phyloP scores from a whole-genome alignment of 2,888 invertebrate genomes.

The Lycaena phlaeas region DNA sequence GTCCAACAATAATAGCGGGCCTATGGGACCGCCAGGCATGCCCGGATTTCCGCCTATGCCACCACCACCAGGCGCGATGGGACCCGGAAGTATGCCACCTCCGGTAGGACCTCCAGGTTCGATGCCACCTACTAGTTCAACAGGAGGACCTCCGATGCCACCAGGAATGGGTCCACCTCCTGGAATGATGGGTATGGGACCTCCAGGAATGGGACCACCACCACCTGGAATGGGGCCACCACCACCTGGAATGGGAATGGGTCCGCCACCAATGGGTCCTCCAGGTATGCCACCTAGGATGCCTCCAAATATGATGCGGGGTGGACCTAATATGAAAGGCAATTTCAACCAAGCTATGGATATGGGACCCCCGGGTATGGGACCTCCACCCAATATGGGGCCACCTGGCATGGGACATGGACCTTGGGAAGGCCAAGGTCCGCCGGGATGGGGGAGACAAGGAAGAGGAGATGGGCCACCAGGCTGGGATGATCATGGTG shows the following conservation, averaged over 20 bases:
- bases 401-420: slow-evolving; percentile 37
- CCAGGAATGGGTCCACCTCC: slow-evolving; percentile 31
- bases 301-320: slow-evolving; percentile 50
- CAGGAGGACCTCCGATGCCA: slow-evolving; percentile 20
- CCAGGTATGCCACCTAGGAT: slow-evolving; percentile 49
- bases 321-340: slow-evolving; percentile 40
- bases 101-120: slow-evolving; percentile 36
- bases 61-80: slow-evolving; percentile 28
- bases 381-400: slow-evolving; percentile 55
- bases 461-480: slow-evolving; percentile 33
- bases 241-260: slow-evolving; percentile 39
- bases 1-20: slow-evolving; percentile 39
- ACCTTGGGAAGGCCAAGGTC: slow-evolving; percentile 48
- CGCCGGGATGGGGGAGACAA: slow-evolving; percentile 36
- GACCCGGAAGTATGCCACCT: slow-evolving; percentile 25
- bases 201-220: slow-evolving; percentile 24
- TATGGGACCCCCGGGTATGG: slow-evolving; percentile 58
- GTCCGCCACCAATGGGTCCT: slow-evolving; percentile 35
- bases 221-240: slow-evolving; percentile 31
- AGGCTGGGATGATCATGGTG: slow-evolving; percentile 61
- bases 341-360: slow-evolving; percentile 49
- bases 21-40: slow-evolving; percentile 34
- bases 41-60: slow-evolving; percentile 30
- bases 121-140: slow-evolving; percentile 37
- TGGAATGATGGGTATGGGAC: slow-evolving; percentile 33